Base-by-base conservation (phyloP, 2,888 invertebrate genomes). In the Tortricodes alternella region DNA sequence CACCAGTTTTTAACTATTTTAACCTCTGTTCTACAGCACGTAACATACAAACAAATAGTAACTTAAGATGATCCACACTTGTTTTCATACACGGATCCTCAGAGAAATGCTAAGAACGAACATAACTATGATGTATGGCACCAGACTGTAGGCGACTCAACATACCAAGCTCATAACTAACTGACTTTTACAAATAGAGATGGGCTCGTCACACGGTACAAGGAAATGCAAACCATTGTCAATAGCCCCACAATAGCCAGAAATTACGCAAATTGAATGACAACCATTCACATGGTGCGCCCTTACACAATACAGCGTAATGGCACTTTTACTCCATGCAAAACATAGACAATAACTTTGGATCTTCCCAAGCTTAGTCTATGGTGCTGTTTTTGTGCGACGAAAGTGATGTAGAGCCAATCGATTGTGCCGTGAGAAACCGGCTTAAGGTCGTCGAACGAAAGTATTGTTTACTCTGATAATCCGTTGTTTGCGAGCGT, bases 321-420 rank as follows among this genome's bases (percentile, higher is more conserved):
- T 56, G 37, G n/a, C 57, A 51, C 62, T 60, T 62, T 62, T 60
- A 62, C 62, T 52, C 35, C 37, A 51, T 48, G 55, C 46, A 61
- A 53, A 59, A 53, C 59, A 52, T 46, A 46, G 15, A 60, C 57
- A 61, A 61, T 51, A 15, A 37, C 52, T 11, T 1, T 29, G 29
- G 29, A 37, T 46, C 49, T 56, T 56, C 56, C 56, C 56, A 56
- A 15, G 16, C 32, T 23, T 41, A 51, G 44, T 44, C 49, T 44
- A 37, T 50, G 50, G 41, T 38, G 41, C 32, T 21, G 18, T 18
- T 35, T 44, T 56, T 52, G 39, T 37, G 27, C 18, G 29, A 39
- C 57, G 57, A 52, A 58, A 52, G 57, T 41, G 34, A n/a, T n/a
- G n/a, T n/a, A n/a, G n/a, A 58, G 9, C 24, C 8, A 9, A 27